Percentiles rank a stretch among this genome's conserved stretches.
Conservation (phyloP, 2,888 invertebrate species). For the Heliconius erato region DNA sequence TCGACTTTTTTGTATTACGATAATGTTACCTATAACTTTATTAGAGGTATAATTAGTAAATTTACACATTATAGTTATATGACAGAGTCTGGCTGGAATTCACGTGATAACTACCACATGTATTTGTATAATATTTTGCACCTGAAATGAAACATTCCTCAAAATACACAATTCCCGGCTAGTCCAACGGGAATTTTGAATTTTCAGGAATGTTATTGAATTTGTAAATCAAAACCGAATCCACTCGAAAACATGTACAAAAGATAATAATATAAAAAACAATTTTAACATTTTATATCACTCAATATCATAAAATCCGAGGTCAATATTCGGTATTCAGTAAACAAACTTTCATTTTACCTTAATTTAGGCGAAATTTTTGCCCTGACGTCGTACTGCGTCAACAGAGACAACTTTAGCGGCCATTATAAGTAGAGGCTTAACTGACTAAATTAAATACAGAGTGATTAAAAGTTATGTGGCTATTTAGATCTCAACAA, state of each 20-base stretch:
- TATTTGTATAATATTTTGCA: background rate
- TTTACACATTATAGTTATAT: background rate
- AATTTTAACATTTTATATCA: background rate
- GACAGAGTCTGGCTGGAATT: background rate
- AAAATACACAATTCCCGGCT: background rate
- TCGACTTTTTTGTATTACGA: background rate
- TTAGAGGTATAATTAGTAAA: too few relatives aligned
- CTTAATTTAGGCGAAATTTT: background rate
- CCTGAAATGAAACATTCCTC: conserved; percentile 2
- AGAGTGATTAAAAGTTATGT: conserved; percentile 37
- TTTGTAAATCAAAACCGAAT: background rate
- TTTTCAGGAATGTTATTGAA: background rate
- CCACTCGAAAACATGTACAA: background rate
- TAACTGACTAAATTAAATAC: conserved; percentile 26
- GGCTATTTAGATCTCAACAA: conserved; percentile 31
- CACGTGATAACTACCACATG: background rate
- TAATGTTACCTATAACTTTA: background rate
- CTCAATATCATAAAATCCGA: background rate
- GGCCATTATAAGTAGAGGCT: conserved; percentile 23
- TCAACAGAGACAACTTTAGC: conserved; percentile 19
- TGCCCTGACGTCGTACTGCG: background rate
- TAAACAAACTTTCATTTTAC: conserved; percentile 20
- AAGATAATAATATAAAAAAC: background rate
- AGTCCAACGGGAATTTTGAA: background rate
- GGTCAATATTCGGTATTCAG: conserved; percentile 16